Percentiles rank a stretch among this genome's conserved stretches.
Evolutionary conservation across 1,140 invertebrate genomes (phyloP).

Genomic region (Drosophila bipectinata): DNA sequence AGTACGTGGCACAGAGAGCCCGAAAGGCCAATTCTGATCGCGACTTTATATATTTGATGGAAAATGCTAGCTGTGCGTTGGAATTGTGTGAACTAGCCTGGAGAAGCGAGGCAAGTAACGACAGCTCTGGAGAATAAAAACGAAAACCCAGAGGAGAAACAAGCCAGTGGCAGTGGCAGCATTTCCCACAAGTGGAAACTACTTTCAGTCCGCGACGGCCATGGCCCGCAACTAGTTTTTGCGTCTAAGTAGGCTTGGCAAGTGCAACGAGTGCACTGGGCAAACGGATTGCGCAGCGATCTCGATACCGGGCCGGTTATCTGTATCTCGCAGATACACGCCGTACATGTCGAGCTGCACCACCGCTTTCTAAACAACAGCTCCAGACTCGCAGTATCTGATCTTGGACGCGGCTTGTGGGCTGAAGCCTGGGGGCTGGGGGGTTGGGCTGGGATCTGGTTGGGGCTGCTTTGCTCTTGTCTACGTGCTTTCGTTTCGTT

Average conservation of each 20-base stretch:
- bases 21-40: too few relatives aligned
- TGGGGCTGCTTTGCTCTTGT: conserved; percentile 20
- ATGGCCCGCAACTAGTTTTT: conserved; percentile 50
- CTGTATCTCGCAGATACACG: conserved; percentile 49
- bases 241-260: conserved; percentile 44
- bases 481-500: conserved; percentile 36
- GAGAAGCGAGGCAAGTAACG: background rate
- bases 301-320: conserved; percentile 22
- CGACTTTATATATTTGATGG: background rate
- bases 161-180: conserved; percentile 22
- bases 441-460: conserved; percentile 11
- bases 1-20: too few relatives aligned
- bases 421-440: conserved; percentile 18
- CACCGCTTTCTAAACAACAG: conserved; percentile 72
- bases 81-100: background rate
- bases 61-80: background rate
- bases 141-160: conserved; percentile 17
- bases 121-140: conserved; percentile 8
- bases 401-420: background rate
- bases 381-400: conserved; percentile 19
- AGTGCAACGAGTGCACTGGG: conserved; percentile 66
- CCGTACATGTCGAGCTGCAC: conserved; percentile 11
- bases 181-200: conserved; percentile 39
- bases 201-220: conserved; percentile 26
- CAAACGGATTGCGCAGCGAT: conserved; percentile 51